phyloP scores from a whole-genome alignment of 2,797 vertebrate species.

The Pangasius sanitwongsei region DNA sequence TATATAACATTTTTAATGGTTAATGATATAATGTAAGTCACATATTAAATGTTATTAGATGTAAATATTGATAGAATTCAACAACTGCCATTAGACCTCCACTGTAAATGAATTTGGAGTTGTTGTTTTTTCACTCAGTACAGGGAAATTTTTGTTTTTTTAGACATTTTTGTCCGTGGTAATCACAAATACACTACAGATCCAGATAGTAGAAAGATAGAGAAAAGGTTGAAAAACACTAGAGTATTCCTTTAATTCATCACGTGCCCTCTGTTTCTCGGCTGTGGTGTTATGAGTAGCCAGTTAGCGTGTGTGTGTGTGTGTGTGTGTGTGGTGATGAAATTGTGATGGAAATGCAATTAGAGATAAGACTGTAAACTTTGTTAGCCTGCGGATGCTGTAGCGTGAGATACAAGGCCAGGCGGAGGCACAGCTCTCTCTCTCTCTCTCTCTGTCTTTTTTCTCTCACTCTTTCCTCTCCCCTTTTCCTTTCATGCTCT shows the following conservation, averaged over 20 bases:
- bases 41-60: not conserved
- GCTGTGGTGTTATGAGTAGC: constrained; percentile 6
- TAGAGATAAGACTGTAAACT: constrained; percentile 56
- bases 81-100: not conserved
- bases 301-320: constrained; percentile 27
- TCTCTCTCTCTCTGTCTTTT: constrained; percentile 10
- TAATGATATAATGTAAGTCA: too few species aligned
- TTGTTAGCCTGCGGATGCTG: constrained; percentile 50
- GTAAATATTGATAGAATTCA: not conserved
- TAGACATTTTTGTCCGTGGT: not conserved
- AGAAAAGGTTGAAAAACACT: not conserved
- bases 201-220: not conserved
- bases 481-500: not conserved
- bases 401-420: constrained; percentile 40
- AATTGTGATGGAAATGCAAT: constrained; percentile 52
- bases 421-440: constrained; percentile 24
- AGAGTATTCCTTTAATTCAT: constrained; percentile 1
- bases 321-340: constrained; percentile 37
- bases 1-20: too few species aligned
- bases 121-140: not conserved
- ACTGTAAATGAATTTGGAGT: not conserved
- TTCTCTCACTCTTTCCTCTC: constrained; percentile 9
- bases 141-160: not conserved
- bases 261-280: not conserved
- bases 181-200: not conserved